These are phyloP conservation scores for Folsomia manolachei DNA, from an alignment of 2,888 invertebrate species.

Conservation along the genomic window DNA sequence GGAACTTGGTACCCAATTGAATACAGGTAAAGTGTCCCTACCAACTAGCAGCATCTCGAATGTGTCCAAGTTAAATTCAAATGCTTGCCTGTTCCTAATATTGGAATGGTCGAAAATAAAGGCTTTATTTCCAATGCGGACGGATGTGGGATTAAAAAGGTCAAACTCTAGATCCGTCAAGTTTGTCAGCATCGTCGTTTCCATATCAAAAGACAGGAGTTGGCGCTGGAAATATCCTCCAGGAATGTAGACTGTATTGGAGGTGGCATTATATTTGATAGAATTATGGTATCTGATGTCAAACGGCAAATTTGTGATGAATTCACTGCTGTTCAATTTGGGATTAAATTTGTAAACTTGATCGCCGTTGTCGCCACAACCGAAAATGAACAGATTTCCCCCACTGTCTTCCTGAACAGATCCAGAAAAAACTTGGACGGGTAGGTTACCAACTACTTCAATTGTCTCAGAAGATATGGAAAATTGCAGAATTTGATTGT, in stretches of 20 bases:
- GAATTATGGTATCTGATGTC: neutral
- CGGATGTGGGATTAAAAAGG: neutral
- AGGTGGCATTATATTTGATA: neutral
- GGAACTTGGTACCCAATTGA: neutral
- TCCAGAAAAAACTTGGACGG: neutral
- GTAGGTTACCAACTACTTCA: neutral
- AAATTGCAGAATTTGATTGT: neutral
- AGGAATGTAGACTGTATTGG: neutral
- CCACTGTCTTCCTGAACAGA: neutral
- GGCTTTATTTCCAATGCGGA: neutral
- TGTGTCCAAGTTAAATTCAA: neutral
- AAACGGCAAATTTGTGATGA: neutral
- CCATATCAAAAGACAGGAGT: neutral
- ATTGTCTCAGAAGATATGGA: neutral
- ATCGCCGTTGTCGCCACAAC: too few relatives aligned
- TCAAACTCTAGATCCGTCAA: neutral
- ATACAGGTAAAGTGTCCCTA: neutral
- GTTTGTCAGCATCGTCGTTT: neutral
- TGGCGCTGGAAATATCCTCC: neutral
- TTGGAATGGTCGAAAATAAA: neutral
- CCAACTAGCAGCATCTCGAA: neutral
- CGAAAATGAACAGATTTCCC: neutral
- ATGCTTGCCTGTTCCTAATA: neutral
- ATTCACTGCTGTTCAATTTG: neutral
- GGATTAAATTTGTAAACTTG: neutral